Evolutionary conservation across 2,888 invertebrate species (phyloP), one percentile per base, ranked within the genome.

Genomic region (Eurytoma adleriae): DNA sequence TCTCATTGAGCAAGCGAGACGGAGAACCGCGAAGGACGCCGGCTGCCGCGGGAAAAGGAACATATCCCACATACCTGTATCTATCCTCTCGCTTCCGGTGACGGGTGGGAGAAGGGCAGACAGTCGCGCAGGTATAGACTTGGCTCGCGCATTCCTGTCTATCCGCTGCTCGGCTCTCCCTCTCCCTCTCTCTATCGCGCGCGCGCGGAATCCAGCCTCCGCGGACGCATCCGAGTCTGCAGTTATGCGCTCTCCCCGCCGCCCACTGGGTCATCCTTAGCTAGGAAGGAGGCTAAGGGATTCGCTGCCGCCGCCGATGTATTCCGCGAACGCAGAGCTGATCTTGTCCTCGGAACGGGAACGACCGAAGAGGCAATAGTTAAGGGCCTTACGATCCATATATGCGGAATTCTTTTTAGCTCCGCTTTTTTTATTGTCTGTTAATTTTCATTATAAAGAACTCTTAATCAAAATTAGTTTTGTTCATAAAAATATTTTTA

Each of bases 111-210:
- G 50, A 75, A 52, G 48, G 67, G 54, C 18, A 59, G 16, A 66
- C 27, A n/a, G 62, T 13, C 48, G 18, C 4, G 14, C 50, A 50
- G 72, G 54, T 40, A 59, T 57, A 24, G 69, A 69, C 40, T 69
- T 69, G 69, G 62, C 27, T 48, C 67, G 59, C 67, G 68, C 68
- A 75, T 75, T 75, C 68, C 75, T 68, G 50, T n/a, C 68, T 62
- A 56, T 68, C 40, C 40, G 40, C 40, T 10, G 40, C 40, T 40
- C 40, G 40, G 7, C 40, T 2, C 30, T 30, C 40, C 10, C 40
- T 10, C 1, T 40, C 40, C 0, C 40, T 10, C 40, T 40, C 40
- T 10, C 4, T 40, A 7, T 7, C n/a, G 50, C n/a, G n/a, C n/a
- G 62, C 30, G n/a, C 30, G 30, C 30, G 30, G 30, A 30, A 30